Evolutionary conservation across 2,888 invertebrate genomes (phyloP).

Genomic region (Zygaena filipendulae): DNA sequence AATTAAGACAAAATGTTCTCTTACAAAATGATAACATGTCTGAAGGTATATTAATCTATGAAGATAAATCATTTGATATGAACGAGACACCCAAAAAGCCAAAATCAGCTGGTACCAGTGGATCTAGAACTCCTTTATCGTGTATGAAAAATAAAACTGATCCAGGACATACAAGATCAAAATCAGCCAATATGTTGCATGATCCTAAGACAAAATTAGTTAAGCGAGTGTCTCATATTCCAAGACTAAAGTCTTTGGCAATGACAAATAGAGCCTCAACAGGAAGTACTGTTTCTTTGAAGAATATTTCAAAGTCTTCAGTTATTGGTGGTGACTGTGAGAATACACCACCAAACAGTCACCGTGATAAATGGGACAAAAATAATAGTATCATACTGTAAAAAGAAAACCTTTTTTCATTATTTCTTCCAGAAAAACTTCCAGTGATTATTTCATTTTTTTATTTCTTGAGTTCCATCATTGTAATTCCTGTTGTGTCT

Average conservation of each 20-base stretch:
- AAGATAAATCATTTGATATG: conserved; percentile 48
- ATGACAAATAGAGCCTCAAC: conserved; percentile 29
- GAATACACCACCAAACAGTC: conserved; percentile 59
- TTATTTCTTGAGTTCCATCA: background rate
- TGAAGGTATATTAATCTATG: conserved; percentile 67
- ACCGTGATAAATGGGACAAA: conserved; percentile 60
- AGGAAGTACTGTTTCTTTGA: conserved; percentile 44
- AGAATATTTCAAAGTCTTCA: conserved; percentile 36
- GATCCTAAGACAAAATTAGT: conserved; percentile 38
- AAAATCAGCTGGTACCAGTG: conserved; percentile 36
- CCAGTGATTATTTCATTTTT: background rate
- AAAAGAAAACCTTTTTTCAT: too few relatives aligned
- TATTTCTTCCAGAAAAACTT: too few relatives aligned
- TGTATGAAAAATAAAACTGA: conserved; percentile 62
- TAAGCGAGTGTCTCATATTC: conserved; percentile 51
- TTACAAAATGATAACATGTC: conserved; percentile 37
- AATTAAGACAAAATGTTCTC: conserved; percentile 28
- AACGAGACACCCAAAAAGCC: conserved; percentile 46
- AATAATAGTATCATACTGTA: conserved; percentile 58
- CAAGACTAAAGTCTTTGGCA: conserved; percentile 45
- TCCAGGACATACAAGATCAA: conserved; percentile 42
- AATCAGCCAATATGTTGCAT: conserved; percentile 47
- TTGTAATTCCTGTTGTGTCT: conserved; percentile 1
- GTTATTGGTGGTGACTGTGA: conserved; percentile 50
- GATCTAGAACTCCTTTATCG: conserved; percentile 54